phyloP scores from a whole-genome alignment of 2,888 invertebrate species.

The Syrista parreyssii region DNA sequence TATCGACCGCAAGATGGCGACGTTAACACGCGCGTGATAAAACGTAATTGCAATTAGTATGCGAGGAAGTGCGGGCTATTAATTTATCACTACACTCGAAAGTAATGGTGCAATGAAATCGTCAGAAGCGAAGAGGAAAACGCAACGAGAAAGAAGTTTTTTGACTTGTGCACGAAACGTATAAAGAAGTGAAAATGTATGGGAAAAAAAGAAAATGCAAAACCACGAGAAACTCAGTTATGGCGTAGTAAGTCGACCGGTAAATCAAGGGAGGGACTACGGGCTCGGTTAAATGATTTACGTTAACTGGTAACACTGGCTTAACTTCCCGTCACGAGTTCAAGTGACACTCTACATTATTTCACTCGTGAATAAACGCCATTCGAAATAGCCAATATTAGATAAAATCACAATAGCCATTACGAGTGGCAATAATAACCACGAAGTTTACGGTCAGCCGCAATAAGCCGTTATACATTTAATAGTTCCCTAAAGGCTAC shows the following conservation, averaged over 20 bases:
- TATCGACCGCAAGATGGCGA: not conserved
- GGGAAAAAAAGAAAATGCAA: not conserved
- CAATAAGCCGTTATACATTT: not conserved
- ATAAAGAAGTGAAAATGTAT: not conserved
- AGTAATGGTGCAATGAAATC: not conserved
- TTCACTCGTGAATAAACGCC: not conserved
- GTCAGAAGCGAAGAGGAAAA: conserved; percentile 27
- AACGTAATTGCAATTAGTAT: not conserved
- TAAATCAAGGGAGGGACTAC: not conserved
- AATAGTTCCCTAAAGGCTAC: not conserved
- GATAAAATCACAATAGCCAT: not conserved
- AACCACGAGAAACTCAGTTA: not conserved
- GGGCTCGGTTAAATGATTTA: not conserved
- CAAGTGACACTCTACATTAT: not conserved
- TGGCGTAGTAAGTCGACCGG: not conserved
- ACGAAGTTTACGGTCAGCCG: not conserved
- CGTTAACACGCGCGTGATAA: not conserved
- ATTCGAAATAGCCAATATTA: not conserved
- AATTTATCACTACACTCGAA: not conserved
- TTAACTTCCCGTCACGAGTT: not conserved
- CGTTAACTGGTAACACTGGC: not conserved
- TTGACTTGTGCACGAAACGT: not conserved
- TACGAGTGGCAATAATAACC: not conserved
- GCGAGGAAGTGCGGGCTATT: not conserved
- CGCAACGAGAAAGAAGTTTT: not conserved